Evolutionary conservation across 1,140 invertebrate genomes (phyloP).

Genomic region (Phymorhynchus buccinoides): DNA sequence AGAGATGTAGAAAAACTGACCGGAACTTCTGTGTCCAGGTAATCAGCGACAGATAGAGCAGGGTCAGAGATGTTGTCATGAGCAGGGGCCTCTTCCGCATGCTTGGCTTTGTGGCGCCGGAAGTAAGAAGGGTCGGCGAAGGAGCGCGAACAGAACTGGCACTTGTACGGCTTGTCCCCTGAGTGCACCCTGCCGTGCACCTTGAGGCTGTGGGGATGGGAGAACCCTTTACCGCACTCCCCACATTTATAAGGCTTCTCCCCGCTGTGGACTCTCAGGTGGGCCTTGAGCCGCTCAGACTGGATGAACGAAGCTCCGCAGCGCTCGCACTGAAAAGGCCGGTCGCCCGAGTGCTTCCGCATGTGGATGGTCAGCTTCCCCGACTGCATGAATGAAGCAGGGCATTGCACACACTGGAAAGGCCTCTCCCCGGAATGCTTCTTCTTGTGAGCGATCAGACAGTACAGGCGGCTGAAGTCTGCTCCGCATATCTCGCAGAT

Average conservation of each 20-base stretch:
- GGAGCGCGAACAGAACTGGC: slow-evolving; percentile 67
- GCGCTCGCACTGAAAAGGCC: slow-evolving; percentile 47
- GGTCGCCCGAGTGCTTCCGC: slow-evolving; percentile 40
- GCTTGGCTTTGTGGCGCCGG: slow-evolving; percentile 41
- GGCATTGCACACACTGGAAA: slow-evolving; percentile 45
- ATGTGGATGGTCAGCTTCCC: slow-evolving; percentile 42
- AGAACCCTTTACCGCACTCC: slow-evolving; percentile 90
- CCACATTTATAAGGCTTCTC: slow-evolving; percentile 75
- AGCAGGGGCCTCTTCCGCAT: slow-evolving; percentile 23
- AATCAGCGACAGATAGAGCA: neutral
- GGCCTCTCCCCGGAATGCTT: slow-evolving; percentile 48
- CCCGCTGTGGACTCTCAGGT: slow-evolving; percentile 54
- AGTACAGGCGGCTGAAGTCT: slow-evolving; percentile 33
- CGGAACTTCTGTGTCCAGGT: neutral
- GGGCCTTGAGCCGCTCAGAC: slow-evolving; percentile 40
- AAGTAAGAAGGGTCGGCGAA: slow-evolving; percentile 40
- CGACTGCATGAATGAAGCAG: slow-evolving; percentile 37
- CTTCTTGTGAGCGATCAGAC: slow-evolving; percentile 43
- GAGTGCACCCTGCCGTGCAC: slow-evolving; percentile 88
- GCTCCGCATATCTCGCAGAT: slow-evolving; percentile 51
- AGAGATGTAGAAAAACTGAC: neutral
- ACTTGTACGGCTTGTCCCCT: slow-evolving; percentile 84
- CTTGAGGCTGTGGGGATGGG: slow-evolving; percentile 87
- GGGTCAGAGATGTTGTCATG: neutral
- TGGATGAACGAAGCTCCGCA: slow-evolving; percentile 52